Percentiles rank a stretch among this genome's conserved stretches.
Conservation (phyloP, 2,888 invertebrate genomes). For the Hypsopygia costalis region DNA sequence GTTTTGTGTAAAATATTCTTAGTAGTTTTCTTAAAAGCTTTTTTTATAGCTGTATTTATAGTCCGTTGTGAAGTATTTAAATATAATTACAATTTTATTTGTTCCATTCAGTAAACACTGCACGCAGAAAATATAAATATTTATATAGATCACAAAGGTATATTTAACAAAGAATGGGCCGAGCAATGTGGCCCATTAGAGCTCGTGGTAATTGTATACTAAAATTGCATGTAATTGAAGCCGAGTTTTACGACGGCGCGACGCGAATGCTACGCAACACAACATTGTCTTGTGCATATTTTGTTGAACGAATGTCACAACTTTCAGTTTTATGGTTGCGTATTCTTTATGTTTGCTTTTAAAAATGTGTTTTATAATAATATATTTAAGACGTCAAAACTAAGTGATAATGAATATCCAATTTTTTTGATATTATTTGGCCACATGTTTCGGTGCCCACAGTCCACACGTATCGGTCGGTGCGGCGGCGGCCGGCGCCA, state of each 20-base stretch:
- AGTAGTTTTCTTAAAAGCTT: too few species aligned
- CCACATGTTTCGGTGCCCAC: slow-evolving; percentile 45
- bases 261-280: slow-evolving; percentile 15
- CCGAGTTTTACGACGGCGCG: slow-evolving; percentile 34
- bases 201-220: slow-evolving; percentile 48
- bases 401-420: too few species aligned
- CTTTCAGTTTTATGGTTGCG: slow-evolving; percentile 6
- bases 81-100: not conserved
- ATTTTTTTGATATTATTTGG: slow-evolving; percentile 9
- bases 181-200: slow-evolving; percentile 41
- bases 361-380: too few species aligned
- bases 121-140: slow-evolving; percentile 19
- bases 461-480: slow-evolving; percentile 37
- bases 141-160: slow-evolving; percentile 28
- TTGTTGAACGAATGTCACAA: slow-evolving; percentile 22
- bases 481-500: slow-evolving; percentile 23
- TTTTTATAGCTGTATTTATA: too few species aligned
- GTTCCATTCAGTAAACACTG: not conserved
- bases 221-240: slow-evolving; percentile 52
- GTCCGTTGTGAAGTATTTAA: too few species aligned
- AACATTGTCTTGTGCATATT: slow-evolving; percentile 32
- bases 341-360: slow-evolving; percentile 10
- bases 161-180: slow-evolving; percentile 35
- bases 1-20: too few species aligned
- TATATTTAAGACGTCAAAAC: too few species aligned